Conservation (phyloP, 2,113 vertebrate species). For the Pao palembangensis region DNA sequence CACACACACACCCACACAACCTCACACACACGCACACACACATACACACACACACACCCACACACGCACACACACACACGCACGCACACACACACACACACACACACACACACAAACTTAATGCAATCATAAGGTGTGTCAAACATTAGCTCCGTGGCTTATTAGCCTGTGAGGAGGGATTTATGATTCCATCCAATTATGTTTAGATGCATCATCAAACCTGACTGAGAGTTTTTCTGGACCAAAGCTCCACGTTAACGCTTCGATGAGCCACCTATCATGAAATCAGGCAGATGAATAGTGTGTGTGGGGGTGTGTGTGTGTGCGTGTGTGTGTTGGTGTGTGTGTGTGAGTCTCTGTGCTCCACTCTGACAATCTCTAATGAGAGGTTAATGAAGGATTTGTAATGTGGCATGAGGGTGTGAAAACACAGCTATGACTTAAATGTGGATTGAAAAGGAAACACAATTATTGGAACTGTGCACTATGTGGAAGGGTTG, state of each 20-base stretch:
- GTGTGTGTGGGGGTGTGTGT: neutral
- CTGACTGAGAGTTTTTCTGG: constrained; percentile 31
- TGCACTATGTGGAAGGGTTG: neutral
- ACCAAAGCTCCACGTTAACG: constrained; percentile 29
- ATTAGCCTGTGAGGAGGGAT: constrained; percentile 47
- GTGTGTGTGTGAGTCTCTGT: constrained; percentile 7
- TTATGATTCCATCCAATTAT: constrained; percentile 55
- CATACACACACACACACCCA: too few species aligned
- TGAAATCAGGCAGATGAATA: constrained; percentile 26
- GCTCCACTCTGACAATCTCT: constrained; percentile 43
- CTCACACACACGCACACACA: too few species aligned
- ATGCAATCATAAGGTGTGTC: constrained; percentile 63
- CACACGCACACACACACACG: too few species aligned
- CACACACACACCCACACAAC: too few species aligned
- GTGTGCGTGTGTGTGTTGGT: neutral
- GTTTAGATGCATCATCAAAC: constrained; percentile 43
- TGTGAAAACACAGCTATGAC: constrained; percentile 27
- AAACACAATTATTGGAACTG: constrained; percentile 26
- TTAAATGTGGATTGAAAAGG: constrained; percentile 31
- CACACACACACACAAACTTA: constrained; percentile 15
- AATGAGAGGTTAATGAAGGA: constrained; percentile 57
- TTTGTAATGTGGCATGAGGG: constrained; percentile 36
- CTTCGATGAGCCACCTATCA: constrained; percentile 27
- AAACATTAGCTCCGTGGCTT: constrained; percentile 49
- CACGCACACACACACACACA: too few species aligned